These are phyloP conservation scores for Drosophila formosana DNA, from an alignment of 2,888 invertebrate species.

Conservation along the genomic window DNA sequence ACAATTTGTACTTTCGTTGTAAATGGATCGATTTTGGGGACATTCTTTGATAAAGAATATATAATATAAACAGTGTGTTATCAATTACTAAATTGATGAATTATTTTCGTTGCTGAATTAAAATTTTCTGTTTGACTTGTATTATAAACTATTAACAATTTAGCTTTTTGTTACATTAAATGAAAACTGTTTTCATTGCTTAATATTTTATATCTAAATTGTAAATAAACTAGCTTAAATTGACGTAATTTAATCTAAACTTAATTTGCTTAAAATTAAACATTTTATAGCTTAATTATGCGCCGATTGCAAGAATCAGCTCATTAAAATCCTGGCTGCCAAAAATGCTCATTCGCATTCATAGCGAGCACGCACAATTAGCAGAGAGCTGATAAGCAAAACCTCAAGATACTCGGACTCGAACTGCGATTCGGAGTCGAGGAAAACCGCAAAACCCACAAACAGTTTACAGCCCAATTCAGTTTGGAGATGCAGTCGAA, in stretches of 20 bases:
- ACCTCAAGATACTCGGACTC: slow-evolving; percentile 4
- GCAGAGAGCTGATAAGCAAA: slow-evolving; percentile 16
- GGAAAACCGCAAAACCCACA: neutral
- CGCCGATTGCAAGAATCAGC: slow-evolving; percentile 21
- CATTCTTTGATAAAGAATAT: no score
- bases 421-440: no score
- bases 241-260: slow-evolving; percentile 16
- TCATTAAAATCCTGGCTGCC: slow-evolving; percentile 21
- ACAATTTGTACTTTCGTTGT: slow-evolving; percentile 10
- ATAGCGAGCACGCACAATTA: slow-evolving; percentile 39
- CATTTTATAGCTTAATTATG: slow-evolving; percentile 54
- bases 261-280: slow-evolving; percentile 27
- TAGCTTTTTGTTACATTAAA: no score
- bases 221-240: slow-evolving; percentile 41
- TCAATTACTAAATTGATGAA: no score
- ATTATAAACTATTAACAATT: no score
- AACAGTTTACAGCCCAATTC: slow-evolving; percentile 15
- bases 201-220: no score
- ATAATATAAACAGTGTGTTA: no score
- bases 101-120: no score
- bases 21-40: slow-evolving; percentile 70
- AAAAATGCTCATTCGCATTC: slow-evolving; percentile 47
- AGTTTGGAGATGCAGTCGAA: slow-evolving; percentile 21
- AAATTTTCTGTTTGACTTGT: no score
- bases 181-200: no score